Evolutionary conservation across 2,888 invertebrate genomes (phyloP).

Genomic region (Cremastinae sp.): DNA sequence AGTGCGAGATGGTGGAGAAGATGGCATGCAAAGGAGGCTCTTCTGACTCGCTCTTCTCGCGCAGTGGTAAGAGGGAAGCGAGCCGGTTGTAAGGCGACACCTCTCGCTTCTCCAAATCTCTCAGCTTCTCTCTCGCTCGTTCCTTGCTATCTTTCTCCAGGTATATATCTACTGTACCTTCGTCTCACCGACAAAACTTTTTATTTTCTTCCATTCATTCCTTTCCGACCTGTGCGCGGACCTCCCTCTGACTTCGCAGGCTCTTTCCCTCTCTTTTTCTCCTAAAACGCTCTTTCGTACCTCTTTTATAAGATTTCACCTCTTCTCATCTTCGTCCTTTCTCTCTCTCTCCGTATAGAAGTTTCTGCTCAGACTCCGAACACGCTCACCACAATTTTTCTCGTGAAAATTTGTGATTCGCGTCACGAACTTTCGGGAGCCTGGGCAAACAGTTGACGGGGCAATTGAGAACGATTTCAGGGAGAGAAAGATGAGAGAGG

Average conservation of each 20-base stretch:
- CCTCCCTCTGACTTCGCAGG: constrained; percentile 53
- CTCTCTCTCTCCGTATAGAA: constrained; percentile 25
- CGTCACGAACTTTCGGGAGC: constrained; percentile 63
- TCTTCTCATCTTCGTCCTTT: constrained; percentile 44
- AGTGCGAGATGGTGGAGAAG: constrained; percentile 79
- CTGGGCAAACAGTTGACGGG: constrained; percentile 30
- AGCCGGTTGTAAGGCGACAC: constrained; percentile 81
- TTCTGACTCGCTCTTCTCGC: constrained; percentile 60
- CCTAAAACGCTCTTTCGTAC: constrained; percentile 19
- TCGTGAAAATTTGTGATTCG: constrained; percentile 67
- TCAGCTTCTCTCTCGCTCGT: constrained; percentile 66
- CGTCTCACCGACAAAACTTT: constrained; percentile 58
- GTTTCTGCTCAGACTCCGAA: constrained; percentile 45
- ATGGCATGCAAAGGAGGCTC: constrained; percentile 80
- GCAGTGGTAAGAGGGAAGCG: constrained; percentile 76
- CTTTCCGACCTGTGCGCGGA: constrained; percentile 54
- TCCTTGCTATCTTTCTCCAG: constrained; percentile 35
- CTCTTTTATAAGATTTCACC: constrained; percentile 4
- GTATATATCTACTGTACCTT: constrained; percentile 50
- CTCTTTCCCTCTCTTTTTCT: constrained; percentile 39
- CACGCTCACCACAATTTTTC: constrained; percentile 58
- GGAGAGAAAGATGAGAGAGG: constrained; percentile 32
- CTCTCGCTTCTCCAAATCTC: constrained; percentile 77
- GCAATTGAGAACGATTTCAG: constrained; percentile 50
- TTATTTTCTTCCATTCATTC: constrained; percentile 63